Evolutionary conservation across 2,797 vertebrate species (phyloP).

Genomic region (Sciaenops ocellatus): DNA sequence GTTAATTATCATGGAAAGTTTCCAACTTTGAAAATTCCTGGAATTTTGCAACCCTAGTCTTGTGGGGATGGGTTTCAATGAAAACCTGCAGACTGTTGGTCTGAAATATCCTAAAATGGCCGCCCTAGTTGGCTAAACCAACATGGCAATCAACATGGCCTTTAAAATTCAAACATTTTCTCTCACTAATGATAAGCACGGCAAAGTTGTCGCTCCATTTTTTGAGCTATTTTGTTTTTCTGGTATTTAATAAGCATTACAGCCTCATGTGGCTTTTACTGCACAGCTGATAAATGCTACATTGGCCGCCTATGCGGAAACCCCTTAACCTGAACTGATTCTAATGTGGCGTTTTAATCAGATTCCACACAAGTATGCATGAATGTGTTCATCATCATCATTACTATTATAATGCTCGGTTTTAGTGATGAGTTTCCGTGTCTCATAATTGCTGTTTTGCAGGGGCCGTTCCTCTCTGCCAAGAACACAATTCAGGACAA

Average conservation of each 20-base stretch:
- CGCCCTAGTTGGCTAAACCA: not conserved
- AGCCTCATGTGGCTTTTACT: slow-evolving; percentile 45
- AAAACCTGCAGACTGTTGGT: not conserved
- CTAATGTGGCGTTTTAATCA: slow-evolving; percentile 72
- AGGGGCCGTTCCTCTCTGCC: slow-evolving; percentile 51
- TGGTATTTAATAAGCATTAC: slow-evolving; percentile 33
- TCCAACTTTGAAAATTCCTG: not conserved
- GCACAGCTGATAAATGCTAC: slow-evolving; percentile 40
- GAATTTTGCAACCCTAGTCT: no score
- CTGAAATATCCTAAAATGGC: not conserved
- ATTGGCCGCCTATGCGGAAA: slow-evolving; percentile 31
- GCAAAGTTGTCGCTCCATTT: not conserved
- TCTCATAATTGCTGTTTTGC: slow-evolving; percentile 69
- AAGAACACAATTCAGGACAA: slow-evolving; percentile 64
- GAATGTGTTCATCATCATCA: slow-evolving; percentile 63
- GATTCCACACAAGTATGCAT: slow-evolving; percentile 59
- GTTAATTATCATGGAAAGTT: no score
- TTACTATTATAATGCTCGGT: slow-evolving; percentile 54
- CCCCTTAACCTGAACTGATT: slow-evolving; percentile 67
- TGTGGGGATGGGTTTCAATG: not conserved
- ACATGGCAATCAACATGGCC: not conserved
- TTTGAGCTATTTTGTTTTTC: slow-evolving; percentile 17
- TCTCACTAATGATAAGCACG: no score
- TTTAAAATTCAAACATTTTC: not conserved
- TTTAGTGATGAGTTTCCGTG: slow-evolving; percentile 65